phyloP scores from a whole-genome alignment of 2,113 vertebrate genomes.

The Hiodon alosoides region DNA sequence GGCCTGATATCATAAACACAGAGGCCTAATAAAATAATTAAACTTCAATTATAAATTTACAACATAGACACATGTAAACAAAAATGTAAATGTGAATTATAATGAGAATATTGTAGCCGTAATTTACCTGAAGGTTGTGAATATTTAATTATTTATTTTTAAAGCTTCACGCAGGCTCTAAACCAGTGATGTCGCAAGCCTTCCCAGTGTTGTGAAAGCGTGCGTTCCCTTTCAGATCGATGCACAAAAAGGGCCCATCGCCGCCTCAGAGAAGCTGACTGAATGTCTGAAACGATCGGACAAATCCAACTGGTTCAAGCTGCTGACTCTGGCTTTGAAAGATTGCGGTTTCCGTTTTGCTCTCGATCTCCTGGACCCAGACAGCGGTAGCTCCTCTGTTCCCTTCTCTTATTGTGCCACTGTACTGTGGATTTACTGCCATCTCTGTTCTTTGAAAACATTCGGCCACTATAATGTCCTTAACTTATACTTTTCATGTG shows the following conservation, averaged over 20 bases:
- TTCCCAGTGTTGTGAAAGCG: neutral
- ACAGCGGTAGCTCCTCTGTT: conserved; percentile 22
- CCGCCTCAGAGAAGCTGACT: conserved; percentile 32
- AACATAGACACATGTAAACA: no score
- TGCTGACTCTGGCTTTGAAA: conserved; percentile 31
- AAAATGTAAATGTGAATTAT: neutral
- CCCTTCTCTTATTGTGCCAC: neutral
- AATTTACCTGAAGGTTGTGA: neutral
- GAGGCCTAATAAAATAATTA: no score
- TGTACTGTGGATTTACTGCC: neutral
- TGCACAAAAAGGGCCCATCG: conserved; percentile 21
- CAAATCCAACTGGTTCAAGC: conserved; percentile 40
- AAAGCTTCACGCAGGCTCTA: neutral
- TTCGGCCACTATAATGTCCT: no score
- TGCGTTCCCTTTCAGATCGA: conserved; percentile 23
- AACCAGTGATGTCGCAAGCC: neutral
- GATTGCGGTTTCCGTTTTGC: neutral
- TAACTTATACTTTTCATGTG: no score
- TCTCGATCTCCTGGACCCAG: conserved; percentile 19
- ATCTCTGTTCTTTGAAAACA: neutral
- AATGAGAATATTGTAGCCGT: neutral
- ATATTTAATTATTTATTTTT: no score
- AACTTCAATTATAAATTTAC: no score
- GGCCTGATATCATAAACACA: no score
- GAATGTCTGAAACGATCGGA: conserved; percentile 37